Base-by-base conservation (phyloP, 2,888 invertebrate species). In the Cloeon dipterum region DNA sequence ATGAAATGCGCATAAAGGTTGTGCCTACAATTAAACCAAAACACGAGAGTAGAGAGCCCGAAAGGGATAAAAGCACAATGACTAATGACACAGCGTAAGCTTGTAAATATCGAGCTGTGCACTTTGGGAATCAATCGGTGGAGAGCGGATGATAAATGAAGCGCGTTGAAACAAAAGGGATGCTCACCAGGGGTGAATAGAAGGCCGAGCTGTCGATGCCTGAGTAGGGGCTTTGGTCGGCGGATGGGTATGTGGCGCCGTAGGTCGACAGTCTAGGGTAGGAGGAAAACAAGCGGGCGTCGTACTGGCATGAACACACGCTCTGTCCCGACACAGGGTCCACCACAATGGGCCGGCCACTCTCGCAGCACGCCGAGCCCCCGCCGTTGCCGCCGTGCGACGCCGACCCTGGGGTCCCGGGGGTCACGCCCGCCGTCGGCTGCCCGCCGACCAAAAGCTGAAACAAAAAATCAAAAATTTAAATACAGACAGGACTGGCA, bases 131-230 rank as follows among this genome's bases (percentile, higher is more conserved):
- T n/a, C n/a, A n/a, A n/a, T n/a, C n/a, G n/a, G n/a, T n/a, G n/a
- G n/a, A n/a, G n/a, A n/a, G n/a, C n/a, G n/a, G n/a, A n/a, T n/a
- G n/a, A n/a, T n/a, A n/a, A n/a, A n/a, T n/a, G n/a, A n/a, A n/a
- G n/a, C n/a, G n/a, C n/a, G n/a, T n/a, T n/a, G n/a, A n/a, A n/a
- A n/a, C n/a, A n/a, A n/a, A n/a, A n/a, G n/a, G n/a, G n/a, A n/a
- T 52, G 75, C 88, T 75, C 68, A 91, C 89, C 77, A 91, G 58
- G 47, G 89, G 86, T 43, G 88, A 83, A 62, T 89, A 89, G 63
- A 91, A 91, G 39, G 89, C 88, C 35, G 89, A 88, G 52, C 86
- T 86, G 56, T 88, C 88, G 61, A 88, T 86, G 59, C 83, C 83
- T 35, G 85, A 85, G 54, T 88, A 88, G 29, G 86, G 85, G 54